Base-by-base conservation (phyloP, 2,797 vertebrate species). In the Thaleichthys pacificus region DNA sequence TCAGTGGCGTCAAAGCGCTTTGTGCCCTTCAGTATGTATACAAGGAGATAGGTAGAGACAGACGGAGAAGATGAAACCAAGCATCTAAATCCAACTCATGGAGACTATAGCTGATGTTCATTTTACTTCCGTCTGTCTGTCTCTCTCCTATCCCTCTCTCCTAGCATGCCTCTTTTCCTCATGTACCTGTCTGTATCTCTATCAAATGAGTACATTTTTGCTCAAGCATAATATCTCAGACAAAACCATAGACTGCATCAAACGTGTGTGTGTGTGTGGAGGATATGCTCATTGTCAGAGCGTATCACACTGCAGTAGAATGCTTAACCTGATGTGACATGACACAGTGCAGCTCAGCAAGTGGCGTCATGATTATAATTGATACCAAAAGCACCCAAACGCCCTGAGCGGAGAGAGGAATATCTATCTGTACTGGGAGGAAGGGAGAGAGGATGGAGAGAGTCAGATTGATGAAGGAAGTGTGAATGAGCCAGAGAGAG, bases 341-440 rank as follows among this genome's bases (percentile, higher is more conserved):
- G 68, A 77, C 81, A 81, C 76, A 76, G 82, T 75, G 82, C 79
- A 79, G 80, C 86, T 80, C 86, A 83, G 86, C 85, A 88, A 88
- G 88, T 87, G 85, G 85, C 28, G 58, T 82, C 76, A 75, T 78
- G 86, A 83, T 85, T 87, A 86, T 83, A 90, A 88, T 87, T 87
- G 87, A 86, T 86, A 83, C 85, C 85, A 88, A 87, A 89, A 77
- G 78, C 84, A 82, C 79, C 42, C 65, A 72, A 86, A 82, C 70
- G 78, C 80, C 84, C 74, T 64, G 69, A 73, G 70, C 19, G 54
- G 56, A 71, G 69, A 85, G 66, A 72, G 71, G 42, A 47, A 47
- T 12, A 47, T 47, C 61, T 54, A 72, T 64, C 51, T 3, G 19
- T 68, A 67, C 26, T 5, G 15, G 61, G 73, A 64, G 49, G 28